Percentiles rank a stretch among this genome's conserved stretches.
Conservation (phyloP, 2,888 invertebrate genomes). For the Parnassius glacialis region DNA sequence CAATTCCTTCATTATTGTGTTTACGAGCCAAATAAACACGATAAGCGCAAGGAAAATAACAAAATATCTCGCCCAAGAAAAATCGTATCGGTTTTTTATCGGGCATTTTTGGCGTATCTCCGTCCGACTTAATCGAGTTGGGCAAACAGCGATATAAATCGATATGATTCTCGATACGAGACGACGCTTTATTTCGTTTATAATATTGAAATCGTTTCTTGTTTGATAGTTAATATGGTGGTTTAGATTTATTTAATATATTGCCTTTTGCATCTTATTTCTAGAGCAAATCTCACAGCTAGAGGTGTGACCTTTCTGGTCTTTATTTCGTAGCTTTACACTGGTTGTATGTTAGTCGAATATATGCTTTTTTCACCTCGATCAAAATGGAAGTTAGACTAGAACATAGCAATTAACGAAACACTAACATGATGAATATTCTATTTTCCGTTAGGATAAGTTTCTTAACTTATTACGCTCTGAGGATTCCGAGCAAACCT, state of each 20-base stretch:
- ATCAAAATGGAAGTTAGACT: too few species aligned
- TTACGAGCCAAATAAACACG: slow-evolving; percentile 65
- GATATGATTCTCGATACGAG: slow-evolving; percentile 58
- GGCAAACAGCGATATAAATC: slow-evolving; percentile 58
- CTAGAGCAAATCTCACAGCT: too few species aligned
- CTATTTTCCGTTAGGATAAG: too few species aligned
- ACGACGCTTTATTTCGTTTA: slow-evolving; percentile 47
- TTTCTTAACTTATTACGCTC: too few species aligned
- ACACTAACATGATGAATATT: too few species aligned
- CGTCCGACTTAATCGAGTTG: slow-evolving; percentile 67
- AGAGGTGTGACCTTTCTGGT: too few species aligned
- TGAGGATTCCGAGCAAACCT: too few species aligned
- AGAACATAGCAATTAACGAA: too few species aligned
- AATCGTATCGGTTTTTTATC: slow-evolving; percentile 56
- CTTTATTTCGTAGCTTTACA: too few species aligned
- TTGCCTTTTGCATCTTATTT: background rate
- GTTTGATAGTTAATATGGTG: slow-evolving; percentile 12
- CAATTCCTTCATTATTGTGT: slow-evolving; percentile 69
- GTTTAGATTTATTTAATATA: slow-evolving; percentile 8
- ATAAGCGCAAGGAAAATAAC: slow-evolving; percentile 68
- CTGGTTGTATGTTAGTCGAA: too few species aligned
- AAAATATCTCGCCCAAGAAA: slow-evolving; percentile 61
- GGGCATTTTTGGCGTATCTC: slow-evolving; percentile 64
- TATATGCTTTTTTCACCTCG: too few species aligned
- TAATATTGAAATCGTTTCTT: slow-evolving; percentile 49